phyloP scores from a whole-genome alignment of 2,888 invertebrate genomes.

The Luperina testacea region DNA sequence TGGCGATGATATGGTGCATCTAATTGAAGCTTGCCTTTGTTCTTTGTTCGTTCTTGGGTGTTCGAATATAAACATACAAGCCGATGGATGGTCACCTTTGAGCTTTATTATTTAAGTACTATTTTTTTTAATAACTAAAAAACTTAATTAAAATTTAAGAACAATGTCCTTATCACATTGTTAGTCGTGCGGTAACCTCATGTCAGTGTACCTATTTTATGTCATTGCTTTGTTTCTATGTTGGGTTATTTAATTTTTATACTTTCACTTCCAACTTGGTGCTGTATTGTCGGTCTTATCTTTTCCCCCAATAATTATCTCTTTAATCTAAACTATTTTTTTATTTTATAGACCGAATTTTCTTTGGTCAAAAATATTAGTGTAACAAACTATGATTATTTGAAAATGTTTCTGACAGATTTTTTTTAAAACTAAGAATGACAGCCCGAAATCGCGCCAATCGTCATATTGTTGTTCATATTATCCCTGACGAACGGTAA shows the following conservation, averaged over 20 bases:
- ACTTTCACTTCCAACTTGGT: not conserved
- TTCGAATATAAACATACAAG: not conserved
- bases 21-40: conserved; percentile 1
- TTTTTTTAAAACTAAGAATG: not conserved
- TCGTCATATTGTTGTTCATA: conserved; percentile 27
- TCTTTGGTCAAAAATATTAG: not conserved
- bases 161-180: not conserved
- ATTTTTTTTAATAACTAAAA: not conserved
- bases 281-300: not conserved
- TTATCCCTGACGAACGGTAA: conserved; percentile 32
- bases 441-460: conserved; percentile 29
- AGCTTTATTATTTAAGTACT: not conserved
- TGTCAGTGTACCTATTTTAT: not conserved
- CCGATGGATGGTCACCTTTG: not conserved
- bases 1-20: not conserved
- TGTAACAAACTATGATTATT: not conserved
- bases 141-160: no score
- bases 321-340: not conserved
- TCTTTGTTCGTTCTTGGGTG: not conserved
- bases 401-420: not conserved
- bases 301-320: not conserved
- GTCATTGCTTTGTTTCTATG: not conserved
- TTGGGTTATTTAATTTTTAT: not conserved
- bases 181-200: not conserved
- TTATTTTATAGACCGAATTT: not conserved